Evolutionary conservation across 2,888 invertebrate genomes (phyloP), one percentile per base, ranked within the genome.

Genomic region (Agrilus mali): DNA sequence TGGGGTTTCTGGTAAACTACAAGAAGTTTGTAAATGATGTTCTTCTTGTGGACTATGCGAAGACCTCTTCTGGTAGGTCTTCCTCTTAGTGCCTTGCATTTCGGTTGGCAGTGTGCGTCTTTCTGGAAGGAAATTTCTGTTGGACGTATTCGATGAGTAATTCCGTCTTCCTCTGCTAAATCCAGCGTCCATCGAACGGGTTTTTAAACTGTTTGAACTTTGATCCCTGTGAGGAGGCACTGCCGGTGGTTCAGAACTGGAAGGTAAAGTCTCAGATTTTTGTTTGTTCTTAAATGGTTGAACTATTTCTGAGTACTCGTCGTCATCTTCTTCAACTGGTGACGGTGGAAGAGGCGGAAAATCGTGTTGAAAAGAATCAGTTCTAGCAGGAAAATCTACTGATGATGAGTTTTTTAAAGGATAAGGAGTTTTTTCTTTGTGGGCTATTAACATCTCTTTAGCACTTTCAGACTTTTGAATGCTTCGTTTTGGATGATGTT

Each of bases 1-100:
- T 1, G 88, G 87, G 1, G 88, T 88, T 69, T 88, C 88, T n/a
- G 88, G 88, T 45, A 88, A 70, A 57, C 87, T 87, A 53, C 86
- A 87, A 1, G 87, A 87, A 4, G 87, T 87, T 65, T 87, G 87
- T 64, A 87, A 67, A 44, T 71, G 68, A 51, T 67, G 68, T 38
- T 80, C 80, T 40, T 80, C 76, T 36, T 75, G 72, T 5, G 74
- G 70, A 50, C 72, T 72, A 49, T 72, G 73, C 39, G 69, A 69
- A n/a, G 69, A 60, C 5, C 72, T 60, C 54, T 73, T 64, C 44
- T 64, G 63, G 47, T 58, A 55, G 53, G 64, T 59, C 36, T 64
- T 50, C 14, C 62, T 44, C 45, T 54, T 58, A 4, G 56, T 53
- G 36, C 76, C 75, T 20, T 78, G 74, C 42, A 77, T 55, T 50